Conservation (phyloP, 2,888 invertebrate species). For the Chymomyza procnemis region DNA sequence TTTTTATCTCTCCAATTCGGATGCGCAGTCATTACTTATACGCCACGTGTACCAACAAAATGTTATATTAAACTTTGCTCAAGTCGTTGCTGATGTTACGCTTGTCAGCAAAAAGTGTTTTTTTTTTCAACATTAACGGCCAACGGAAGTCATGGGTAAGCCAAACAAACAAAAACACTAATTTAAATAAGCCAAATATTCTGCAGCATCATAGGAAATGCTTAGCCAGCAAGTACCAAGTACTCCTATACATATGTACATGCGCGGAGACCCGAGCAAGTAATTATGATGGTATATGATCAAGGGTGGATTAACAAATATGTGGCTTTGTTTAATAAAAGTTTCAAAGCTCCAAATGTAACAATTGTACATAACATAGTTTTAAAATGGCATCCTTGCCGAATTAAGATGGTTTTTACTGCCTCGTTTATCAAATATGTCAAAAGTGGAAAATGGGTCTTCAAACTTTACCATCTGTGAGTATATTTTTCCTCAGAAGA, state of each 20-base stretch:
- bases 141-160: conserved; percentile 72
- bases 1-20: background rate
- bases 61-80: conserved; percentile 47
- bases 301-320: background rate
- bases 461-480: too few species aligned
- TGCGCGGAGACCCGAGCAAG: conserved; percentile 4
- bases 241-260: conserved; percentile 13
- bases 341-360: too few species aligned
- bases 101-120: conserved; percentile 29
- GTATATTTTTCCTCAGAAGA: too few species aligned
- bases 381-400: too few species aligned
- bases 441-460: too few species aligned
- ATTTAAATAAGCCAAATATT: conserved; percentile 38
- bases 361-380: too few species aligned
- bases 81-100: conserved; percentile 36
- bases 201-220: conserved; percentile 74
- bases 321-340: background rate
- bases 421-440: too few species aligned
- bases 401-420: too few species aligned
- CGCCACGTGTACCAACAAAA: conserved; percentile 66
- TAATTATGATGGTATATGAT: background rate
- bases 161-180: conserved; percentile 59
- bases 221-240: conserved; percentile 57
- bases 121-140: conserved; percentile 36
- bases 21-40: conserved; percentile 49